Base-by-base conservation (phyloP, 2,888 invertebrate species). In the Alitta virens region DNA sequence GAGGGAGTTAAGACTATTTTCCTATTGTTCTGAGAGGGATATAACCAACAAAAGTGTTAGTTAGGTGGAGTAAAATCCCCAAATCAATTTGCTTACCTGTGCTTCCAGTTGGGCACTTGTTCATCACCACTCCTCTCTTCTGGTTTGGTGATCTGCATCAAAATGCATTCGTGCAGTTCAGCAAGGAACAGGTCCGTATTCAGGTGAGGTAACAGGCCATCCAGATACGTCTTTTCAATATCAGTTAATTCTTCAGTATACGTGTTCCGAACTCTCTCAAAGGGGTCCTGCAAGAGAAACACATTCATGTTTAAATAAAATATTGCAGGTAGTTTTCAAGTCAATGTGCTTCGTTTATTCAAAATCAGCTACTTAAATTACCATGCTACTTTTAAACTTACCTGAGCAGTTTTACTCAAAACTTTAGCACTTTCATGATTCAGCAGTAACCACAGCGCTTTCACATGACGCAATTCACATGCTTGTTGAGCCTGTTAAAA, bases 371-470 rank as follows among this genome's bases (percentile, higher is more conserved):
- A n/a, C n/a, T n/a, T n/a, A n/a, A n/a, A n/a, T n/a, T n/a, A n/a
- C n/a, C n/a, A n/a, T n/a, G n/a, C n/a, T n/a, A n/a, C n/a, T n/a
- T n/a, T n/a, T n/a, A n/a, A n/a, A n/a, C 49, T 46, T 58, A 74
- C 74, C 70, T 74, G 65, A 9, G 60, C 63, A 52, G 69, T 57
- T 25, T 59, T 56, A 2, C 69, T 65, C 14, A 72, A 63, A 26
- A 64, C 53, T 49, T 69, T 69, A 2, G 71, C 67, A 54, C 71
- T 65, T 55, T 68, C 66, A 26, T 68, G 65, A 5, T 71, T 68
- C 40, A 74, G 63, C 3, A 73, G 63, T 50, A 74, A 50, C 75
- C 74, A 74, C 49, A 74, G 66, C 14, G 71, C 63, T 59, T 72
- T 65, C n/a, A 67, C 65, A 64, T 75, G 74, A 43, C 66, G 69